phyloP scores from a whole-genome alignment of 2,113 vertebrate genomes.

The Onychostoma macrolepis region DNA sequence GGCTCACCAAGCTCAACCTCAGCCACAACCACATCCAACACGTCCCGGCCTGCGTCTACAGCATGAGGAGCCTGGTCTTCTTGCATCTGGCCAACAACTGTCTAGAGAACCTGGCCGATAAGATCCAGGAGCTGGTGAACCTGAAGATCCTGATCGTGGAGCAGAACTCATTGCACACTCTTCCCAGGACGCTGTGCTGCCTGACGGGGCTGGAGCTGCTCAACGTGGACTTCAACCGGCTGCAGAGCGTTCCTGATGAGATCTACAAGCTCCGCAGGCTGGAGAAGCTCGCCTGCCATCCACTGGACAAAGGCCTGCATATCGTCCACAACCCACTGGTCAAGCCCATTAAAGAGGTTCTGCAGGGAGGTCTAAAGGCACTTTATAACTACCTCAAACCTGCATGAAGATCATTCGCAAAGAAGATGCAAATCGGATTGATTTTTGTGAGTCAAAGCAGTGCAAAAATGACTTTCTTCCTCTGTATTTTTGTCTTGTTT shows the following conservation, averaged over 20 bases:
- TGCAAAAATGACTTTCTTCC: too few species aligned
- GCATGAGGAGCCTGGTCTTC: slow-evolving; percentile 86
- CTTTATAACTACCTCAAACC: slow-evolving; percentile 89
- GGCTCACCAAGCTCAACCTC: slow-evolving; percentile 88
- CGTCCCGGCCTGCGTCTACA: slow-evolving; percentile 89
- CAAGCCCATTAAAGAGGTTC: slow-evolving; percentile 85
- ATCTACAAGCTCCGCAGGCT: slow-evolving; percentile 83
- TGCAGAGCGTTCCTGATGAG: slow-evolving; percentile 86
- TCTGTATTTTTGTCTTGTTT: too few species aligned
- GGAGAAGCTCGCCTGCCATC: slow-evolving; percentile 86
- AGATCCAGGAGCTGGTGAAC: slow-evolving; percentile 85
- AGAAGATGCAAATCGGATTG: too few species aligned
- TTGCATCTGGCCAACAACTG: slow-evolving; percentile 89
- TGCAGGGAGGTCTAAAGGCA: slow-evolving; percentile 84
- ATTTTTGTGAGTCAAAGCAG: too few species aligned
- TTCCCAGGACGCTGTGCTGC: slow-evolving; percentile 86
- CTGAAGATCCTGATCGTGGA: slow-evolving; percentile 91
- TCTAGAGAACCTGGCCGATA: slow-evolving; percentile 89
- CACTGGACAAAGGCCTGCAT: slow-evolving; percentile 92
- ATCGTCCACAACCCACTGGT: slow-evolving; percentile 87
- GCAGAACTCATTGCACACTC: slow-evolving; percentile 82
- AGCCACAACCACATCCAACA: slow-evolving; percentile 88
- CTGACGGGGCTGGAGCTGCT: slow-evolving; percentile 84
- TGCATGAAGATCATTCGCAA: slow-evolving; percentile 67
- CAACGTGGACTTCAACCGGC: slow-evolving; percentile 88